Evolutionary conservation across 2,888 invertebrate species (phyloP), one percentile per base, ranked within the genome.

Genomic region (Lampropteryx suffumata): DNA sequence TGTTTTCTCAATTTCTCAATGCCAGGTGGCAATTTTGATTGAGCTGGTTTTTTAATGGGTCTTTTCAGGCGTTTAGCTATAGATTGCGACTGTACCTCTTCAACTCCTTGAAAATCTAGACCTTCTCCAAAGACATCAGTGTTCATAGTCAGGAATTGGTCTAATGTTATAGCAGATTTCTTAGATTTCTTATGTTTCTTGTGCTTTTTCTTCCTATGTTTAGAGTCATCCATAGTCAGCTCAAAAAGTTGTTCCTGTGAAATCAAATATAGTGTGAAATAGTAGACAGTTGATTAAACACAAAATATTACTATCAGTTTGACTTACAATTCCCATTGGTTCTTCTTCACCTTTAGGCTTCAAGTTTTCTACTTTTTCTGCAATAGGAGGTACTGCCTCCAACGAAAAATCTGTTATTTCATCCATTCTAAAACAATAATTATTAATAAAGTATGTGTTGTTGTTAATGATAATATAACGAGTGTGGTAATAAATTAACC

Each of bases 141-240:
- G 59, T 91, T 90, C 90, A 90, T 90, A 61, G 81, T 89, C 13
- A 91, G 61, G 53, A 91, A 91, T 57, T 91, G 87, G 61, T 90
- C 86, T 9, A 91, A 74, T 10, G 90, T 89, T 52, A 91, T 90
- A 7, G 90, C 79, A 1, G 80, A 51, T 55, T 88, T 89, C 60
- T 89, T 90, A 0, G 87, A 82, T 59, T 87, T 88, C 62, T 87
- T 89, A 53, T 84, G 87, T 64, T 89, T 89, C 58, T 88, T 89
- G 52, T 84, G 84, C 60, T 90, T 89, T 62, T 88, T 89, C 40
- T 49, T 53, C 28, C 74, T 80, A 42, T 79, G 76, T 48, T 67
- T 59, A 3, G 78, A 58, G 47, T 78, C 77, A 54, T 74, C 78
- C 76, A 86, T 81, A 8, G 82, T 76, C 45, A 84, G 60, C 57